Evolutionary conservation across 2,797 vertebrate species (phyloP), one percentile per base, ranked within the genome.

Genomic region (Sciurus vulgaris): DNA sequence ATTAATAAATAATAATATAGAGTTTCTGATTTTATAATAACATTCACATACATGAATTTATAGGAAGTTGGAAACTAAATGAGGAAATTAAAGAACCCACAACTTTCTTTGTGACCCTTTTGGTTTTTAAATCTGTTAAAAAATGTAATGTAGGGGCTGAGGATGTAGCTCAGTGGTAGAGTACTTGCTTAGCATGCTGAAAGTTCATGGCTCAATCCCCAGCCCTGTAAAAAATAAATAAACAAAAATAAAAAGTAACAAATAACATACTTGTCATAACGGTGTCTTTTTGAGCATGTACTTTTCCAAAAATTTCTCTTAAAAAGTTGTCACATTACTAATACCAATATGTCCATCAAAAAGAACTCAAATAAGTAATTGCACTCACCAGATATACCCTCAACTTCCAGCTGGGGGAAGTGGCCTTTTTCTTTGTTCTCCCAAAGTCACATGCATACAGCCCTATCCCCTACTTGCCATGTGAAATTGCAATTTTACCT

Each of bases 21-120:
- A 30, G 13, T 95, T 93, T 86, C 67, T 79, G 41, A 87, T 91
- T 94, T 91, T 94, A 89, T 7, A 91, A 13, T 86, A 65, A 49
- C 51, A 94, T 86, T 94, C 93, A 89, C 6, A n/a, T 79, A 38
- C 28, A 47, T 63, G 35, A 89, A 72, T 93, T 92, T 89, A 88
- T 67, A 79, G 28, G 38, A 95, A 94, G 3, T 86, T 77, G 93
- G 87, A 78, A 91, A 88, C 61, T 83, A 93, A 95, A 93, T 85
- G 79, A 81, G 22, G 38, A 85, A 92, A 65, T 82, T 91, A 83
- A 94, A 95, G 59, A 96, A 77, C 7, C 59, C 47, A 59, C 72
- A 30, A 93, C 30, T 76, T 94, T 92, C 44, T 56, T 83, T 84
- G 3, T 86, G 59, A 70, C 26, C 3, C 35, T 83, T 78, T 93